A percentile compares a stretch with the other conserved stretches of the same genome.
These are phyloP conservation scores for Cerceris ruficornis DNA, from an alignment of 2,888 invertebrate genomes.

Conservation along the genomic window DNA sequence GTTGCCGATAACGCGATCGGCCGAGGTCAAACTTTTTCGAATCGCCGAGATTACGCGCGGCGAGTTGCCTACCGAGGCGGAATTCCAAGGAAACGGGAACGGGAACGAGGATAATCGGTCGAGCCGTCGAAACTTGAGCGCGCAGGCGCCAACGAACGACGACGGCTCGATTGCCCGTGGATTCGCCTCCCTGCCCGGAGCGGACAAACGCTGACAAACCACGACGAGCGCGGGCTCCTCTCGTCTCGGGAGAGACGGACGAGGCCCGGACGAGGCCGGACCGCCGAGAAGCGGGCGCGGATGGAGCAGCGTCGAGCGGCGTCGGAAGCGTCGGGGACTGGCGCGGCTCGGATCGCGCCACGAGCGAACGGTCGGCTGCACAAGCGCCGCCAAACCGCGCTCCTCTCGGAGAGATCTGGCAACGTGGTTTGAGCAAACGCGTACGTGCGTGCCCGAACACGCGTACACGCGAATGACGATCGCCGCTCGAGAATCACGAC, in stretches of 20 bases:
- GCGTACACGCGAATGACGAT: conserved; percentile 32
- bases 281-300: background rate
- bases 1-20: too few relatives aligned
- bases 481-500: conserved; percentile 22
- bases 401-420: conserved; percentile 27
- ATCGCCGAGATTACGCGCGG: too few relatives aligned
- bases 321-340: background rate
- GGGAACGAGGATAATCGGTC: too few relatives aligned
- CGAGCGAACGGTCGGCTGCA: background rate
- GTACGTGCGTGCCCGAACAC: conserved; percentile 4
- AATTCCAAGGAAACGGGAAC: too few relatives aligned
- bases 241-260: too few relatives aligned
- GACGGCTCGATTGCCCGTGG: too few relatives aligned
- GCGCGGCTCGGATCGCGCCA: background rate
- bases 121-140: too few relatives aligned
- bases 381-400: conserved; percentile 33
- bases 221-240: too few relatives aligned
- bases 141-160: background rate
- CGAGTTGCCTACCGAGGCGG: too few relatives aligned
- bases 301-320: too few relatives aligned
- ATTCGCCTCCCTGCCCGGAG: background rate
- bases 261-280: too few relatives aligned
- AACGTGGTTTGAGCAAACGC: conserved; percentile 48
- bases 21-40: too few relatives aligned
- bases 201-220: background rate